A percentile compares a stretch with the other conserved stretches of the same genome.
Evolutionary conservation across 1,140 invertebrate genomes (phyloP).

Genomic region (Cecropterus lyciades): DNA sequence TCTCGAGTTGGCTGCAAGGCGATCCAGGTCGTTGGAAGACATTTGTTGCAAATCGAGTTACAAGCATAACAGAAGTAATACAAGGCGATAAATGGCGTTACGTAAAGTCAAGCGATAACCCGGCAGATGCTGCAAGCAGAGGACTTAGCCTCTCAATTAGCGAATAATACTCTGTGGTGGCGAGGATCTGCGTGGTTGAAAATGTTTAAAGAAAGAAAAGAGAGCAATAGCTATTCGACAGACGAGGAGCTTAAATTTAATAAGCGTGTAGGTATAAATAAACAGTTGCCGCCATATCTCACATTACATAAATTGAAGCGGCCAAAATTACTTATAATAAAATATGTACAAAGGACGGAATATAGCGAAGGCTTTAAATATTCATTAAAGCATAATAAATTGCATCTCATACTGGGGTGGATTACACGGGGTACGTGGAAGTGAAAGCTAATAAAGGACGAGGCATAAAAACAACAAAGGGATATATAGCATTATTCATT

Average conservation of each 20-base stretch:
- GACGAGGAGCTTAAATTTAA: constrained; percentile 22
- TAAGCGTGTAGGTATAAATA: no score
- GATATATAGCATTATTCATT: constrained; percentile 70
- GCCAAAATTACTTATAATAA: constrained; percentile 23
- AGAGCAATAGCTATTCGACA: constrained; percentile 7
- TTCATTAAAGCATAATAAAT: constrained; percentile 18
- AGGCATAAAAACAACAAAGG: constrained; percentile 56
- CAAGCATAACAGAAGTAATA: constrained; percentile 36
- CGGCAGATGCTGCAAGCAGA: constrained; percentile 62
- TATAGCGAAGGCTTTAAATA: constrained; percentile 40
- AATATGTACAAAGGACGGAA: constrained; percentile 35
- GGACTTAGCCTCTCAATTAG: constrained; percentile 50
- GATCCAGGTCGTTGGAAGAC: constrained; percentile 28
- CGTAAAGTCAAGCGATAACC: constrained; percentile 66
- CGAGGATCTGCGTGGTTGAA: constrained; percentile 47
- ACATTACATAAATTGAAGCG: constrained; percentile 23
- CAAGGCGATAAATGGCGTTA: constrained; percentile 72
- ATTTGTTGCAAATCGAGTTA: constrained; percentile 34
- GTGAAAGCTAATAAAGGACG: constrained; percentile 47
- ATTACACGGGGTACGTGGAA: constrained; percentile 74
- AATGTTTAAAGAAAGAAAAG: constrained; percentile 6
- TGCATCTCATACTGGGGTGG: constrained; percentile 54
- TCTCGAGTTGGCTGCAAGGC: constrained; percentile 27
- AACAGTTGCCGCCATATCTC: no score
- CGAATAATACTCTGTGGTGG: constrained; percentile 50